Conservation (phyloP, 2,797 vertebrate genomes). For the Borostomias antarcticus region DNA sequence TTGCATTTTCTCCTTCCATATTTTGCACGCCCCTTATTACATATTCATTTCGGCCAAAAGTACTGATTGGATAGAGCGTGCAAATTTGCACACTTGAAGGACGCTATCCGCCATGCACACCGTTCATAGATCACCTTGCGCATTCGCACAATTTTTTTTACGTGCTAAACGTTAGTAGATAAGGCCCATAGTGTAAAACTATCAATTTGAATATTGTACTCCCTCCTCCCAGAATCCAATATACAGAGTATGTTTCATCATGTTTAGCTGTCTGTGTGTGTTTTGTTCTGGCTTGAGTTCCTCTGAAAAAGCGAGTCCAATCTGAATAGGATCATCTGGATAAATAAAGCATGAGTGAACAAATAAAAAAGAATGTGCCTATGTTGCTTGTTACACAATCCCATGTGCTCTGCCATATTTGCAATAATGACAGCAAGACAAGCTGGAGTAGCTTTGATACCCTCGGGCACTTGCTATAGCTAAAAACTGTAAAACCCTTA, state of each 20-base stretch:
- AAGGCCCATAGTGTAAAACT: too few species aligned
- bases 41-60: too few species aligned
- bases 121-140: too few species aligned
- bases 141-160: too few species aligned
- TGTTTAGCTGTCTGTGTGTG: neutral
- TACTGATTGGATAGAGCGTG: too few species aligned
- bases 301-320: neutral
- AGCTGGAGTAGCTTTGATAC: constrained; percentile 9
- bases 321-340: neutral
- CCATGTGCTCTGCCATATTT: neutral
- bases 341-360: neutral
- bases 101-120: too few species aligned
- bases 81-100: too few species aligned
- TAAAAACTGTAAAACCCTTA: constrained; percentile 36
- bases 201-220: too few species aligned
- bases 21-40: too few species aligned
- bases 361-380: neutral
- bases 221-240: too few species aligned
- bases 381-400: neutral
- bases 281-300: neutral
- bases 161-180: too few species aligned
- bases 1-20: too few species aligned
- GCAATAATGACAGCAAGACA: neutral
- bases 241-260: neutral
- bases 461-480: constrained; percentile 43